Conservation (phyloP, 2,113 vertebrate species). For the Ellobius talpinus region DNA sequence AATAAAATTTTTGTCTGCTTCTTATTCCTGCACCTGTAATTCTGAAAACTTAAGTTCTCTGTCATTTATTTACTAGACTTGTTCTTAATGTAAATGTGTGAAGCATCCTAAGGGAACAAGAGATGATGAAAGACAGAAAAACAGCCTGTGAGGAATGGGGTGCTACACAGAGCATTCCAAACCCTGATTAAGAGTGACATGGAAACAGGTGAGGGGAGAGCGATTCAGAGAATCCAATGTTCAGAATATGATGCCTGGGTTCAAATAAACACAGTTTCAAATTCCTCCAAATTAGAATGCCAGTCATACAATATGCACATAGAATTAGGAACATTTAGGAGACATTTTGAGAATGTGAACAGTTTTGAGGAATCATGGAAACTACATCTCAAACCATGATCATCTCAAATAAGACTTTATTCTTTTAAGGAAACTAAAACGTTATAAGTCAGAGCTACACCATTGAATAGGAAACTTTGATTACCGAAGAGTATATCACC, state of each 20-base stretch:
- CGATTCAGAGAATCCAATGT: background rate
- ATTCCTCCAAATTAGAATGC: slow-evolving; percentile 13
- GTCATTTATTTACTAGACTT: background rate
- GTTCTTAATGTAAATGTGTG: background rate
- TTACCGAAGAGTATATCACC: background rate
- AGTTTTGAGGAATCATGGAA: background rate
- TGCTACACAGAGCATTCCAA: background rate
- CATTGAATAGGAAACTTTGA: background rate
- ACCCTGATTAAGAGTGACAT: background rate
- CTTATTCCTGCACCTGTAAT: too few species aligned
- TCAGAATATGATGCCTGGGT: background rate
- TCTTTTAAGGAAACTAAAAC: background rate
- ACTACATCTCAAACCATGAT: background rate
- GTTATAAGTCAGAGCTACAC: background rate
- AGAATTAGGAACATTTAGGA: background rate
- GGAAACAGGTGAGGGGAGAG: background rate
- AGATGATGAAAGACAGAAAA: background rate
- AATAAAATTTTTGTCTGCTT: background rate
- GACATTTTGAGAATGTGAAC: background rate
- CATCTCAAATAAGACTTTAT: background rate
- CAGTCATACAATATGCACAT: background rate
- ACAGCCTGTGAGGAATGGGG: fast-evolving
- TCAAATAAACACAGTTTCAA: background rate
- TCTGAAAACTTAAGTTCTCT: background rate
- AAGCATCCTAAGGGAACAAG: background rate